Percentiles rank a stretch among this genome's conserved stretches.
Evolutionary conservation across 1,140 invertebrate genomes (phyloP).

Genomic region (Sitobion miscanthi): DNA sequence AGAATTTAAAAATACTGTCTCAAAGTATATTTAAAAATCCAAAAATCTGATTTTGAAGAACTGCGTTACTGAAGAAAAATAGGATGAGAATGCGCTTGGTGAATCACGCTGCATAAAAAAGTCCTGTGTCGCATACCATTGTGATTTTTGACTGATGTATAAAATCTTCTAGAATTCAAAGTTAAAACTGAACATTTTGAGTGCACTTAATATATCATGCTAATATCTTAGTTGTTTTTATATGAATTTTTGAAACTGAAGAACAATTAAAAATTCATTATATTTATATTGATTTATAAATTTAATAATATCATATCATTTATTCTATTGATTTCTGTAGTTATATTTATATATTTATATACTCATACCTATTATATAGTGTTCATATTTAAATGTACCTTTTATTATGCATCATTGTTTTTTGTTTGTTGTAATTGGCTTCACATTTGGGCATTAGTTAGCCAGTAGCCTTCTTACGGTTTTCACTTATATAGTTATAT

Average conservation of each 20-base stretch:
- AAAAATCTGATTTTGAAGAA: too few relatives aligned
- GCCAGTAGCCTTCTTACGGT: background rate
- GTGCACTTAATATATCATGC: background rate
- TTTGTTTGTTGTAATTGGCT: background rate
- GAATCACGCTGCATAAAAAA: too few relatives aligned
- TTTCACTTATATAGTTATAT: background rate
- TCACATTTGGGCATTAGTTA: background rate
- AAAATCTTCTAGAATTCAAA: background rate
- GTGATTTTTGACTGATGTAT: too few relatives aligned
- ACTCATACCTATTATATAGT: too few relatives aligned
- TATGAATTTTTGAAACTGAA: background rate
- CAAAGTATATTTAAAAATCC: too few relatives aligned
- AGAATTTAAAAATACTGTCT: too few relatives aligned
- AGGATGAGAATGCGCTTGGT: too few relatives aligned
- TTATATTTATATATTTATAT: background rate
- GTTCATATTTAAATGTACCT: background rate
- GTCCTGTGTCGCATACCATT: too few relatives aligned
- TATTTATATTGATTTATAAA: background rate
- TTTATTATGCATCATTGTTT: background rate
- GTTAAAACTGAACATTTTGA: background rate
- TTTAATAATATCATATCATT: constrained; percentile 1
- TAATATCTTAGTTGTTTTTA: background rate
- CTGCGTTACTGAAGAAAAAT: too few relatives aligned
- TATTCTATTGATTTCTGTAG: background rate
- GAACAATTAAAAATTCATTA: background rate